Percentiles rank a stretch among this genome's conserved stretches.
These are phyloP conservation scores for Alouatta palliata DNA, from an alignment of 2,113 vertebrate genomes.

Conservation along the genomic window DNA sequence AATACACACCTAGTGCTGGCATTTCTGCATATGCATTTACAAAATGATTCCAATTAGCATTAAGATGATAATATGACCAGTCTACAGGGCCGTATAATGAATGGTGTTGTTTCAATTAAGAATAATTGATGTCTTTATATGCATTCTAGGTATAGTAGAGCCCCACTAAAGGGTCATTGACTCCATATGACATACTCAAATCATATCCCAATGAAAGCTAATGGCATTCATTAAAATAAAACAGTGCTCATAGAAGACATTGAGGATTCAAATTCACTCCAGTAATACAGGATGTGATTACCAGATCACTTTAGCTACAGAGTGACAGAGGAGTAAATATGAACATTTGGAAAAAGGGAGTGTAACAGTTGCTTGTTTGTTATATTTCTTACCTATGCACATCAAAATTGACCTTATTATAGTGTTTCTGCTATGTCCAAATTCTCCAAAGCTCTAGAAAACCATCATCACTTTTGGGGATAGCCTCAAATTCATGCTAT, in stretches of 20 bases:
- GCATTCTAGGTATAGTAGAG: not conserved
- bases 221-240: conserved; percentile 51
- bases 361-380: not conserved
- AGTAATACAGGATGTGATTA: not conserved
- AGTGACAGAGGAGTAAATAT: not conserved
- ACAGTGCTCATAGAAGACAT: not conserved
- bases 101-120: conserved; percentile 35
- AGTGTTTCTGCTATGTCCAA: not conserved
- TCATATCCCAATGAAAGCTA: conserved; percentile 43
- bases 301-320: not conserved
- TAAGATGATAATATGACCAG: conserved; percentile 23
- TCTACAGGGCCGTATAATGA: not conserved
- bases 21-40: not conserved
- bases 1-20: not conserved
- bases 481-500: not conserved
- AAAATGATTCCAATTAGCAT: conserved; percentile 32
- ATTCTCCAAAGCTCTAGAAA: not conserved
- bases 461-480: not conserved
- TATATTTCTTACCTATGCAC: not conserved
- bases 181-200: conserved; percentile 42
- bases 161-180: conserved; percentile 38
- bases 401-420: not conserved
- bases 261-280: conserved; percentile 35
- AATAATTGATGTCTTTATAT: conserved; percentile 35
- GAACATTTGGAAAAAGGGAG: not conserved